Conservation (phyloP, 2,113 vertebrate genomes). For the Cichladusa arquata region DNA sequence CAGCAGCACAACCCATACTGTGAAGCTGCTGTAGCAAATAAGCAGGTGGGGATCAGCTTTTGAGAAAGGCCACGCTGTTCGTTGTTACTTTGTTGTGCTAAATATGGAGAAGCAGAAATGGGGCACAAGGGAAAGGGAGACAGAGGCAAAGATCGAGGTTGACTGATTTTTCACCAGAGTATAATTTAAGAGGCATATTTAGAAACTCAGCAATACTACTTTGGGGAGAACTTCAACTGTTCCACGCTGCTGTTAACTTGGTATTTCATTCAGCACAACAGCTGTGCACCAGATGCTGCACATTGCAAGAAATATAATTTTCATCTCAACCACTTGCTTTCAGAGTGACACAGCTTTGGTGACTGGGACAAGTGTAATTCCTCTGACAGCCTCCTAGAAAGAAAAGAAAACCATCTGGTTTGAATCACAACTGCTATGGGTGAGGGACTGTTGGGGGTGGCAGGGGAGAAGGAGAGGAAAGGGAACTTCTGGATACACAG, state of each 20-base stretch:
- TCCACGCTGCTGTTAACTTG: conserved; percentile 21
- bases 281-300: conserved; percentile 74
- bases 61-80: neutral
- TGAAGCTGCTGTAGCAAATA: conserved; percentile 11
- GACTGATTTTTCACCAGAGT: conserved; percentile 36
- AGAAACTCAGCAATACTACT: conserved; percentile 56
- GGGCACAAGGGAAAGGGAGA: neutral
- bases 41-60: neutral
- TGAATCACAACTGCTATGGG: neutral
- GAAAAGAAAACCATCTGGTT: conserved; percentile 30
- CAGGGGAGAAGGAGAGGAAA: neutral
- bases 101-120: conserved; percentile 18
- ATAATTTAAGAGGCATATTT: conserved; percentile 65
- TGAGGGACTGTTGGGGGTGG: neutral
- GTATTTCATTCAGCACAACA: conserved; percentile 58
- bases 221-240: conserved; percentile 51
- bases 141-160: neutral
- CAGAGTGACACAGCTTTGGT: neutral
- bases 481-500: neutral
- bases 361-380: conserved; percentile 27
- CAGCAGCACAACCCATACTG: neutral
- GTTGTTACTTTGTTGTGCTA: conserved; percentile 17
- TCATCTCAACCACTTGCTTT: conserved; percentile 45
- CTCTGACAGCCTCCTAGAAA: conserved; percentile 21
- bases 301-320: conserved; percentile 32